Evolutionary conservation across 2,797 vertebrate species (phyloP), one percentile per base, ranked within the genome.

Genomic region (Platalea minor): DNA sequence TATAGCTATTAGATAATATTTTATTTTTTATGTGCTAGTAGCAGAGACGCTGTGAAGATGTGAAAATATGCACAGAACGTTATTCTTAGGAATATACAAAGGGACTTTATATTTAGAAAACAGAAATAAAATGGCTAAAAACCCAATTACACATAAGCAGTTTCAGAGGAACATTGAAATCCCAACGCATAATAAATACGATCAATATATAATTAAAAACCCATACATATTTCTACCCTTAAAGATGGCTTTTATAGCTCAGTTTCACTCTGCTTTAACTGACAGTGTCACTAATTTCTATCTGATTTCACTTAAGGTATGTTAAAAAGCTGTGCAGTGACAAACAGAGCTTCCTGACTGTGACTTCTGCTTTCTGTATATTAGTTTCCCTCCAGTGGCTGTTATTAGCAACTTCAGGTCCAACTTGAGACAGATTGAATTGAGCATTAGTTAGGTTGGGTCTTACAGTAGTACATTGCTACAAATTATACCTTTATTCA

Each of bases 301-400:
- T 56, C 41, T 75, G 26, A 64, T 93, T 68, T 87, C 4, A 50
- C 16, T 67, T 67, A 50, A 72, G 8, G 15, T 54, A 1, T 45
- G 17, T 70, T 50, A 31, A 54, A 88, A 46, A 77, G 17, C 39
- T 56, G 14, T 39, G 33, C 43, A 23, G 46, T 75, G 60, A 41
- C 31, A 81, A 78, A 21, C 16, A 73, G 69, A 88, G 26, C 33
- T 81, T 81, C 33, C 26, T 81, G 35, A 4, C 23, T 46, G 10
- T 11, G 25, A 37, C 35, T 84, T 93, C 39, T 91, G 28, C 28
- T 93, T 70, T 74, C 33, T 61, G 28, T 68, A 23, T 43, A 54
- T 83, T 75, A 54, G 75, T 92, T 95, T 95, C 95, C 92, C 79
- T 94, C 92, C 78, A 94, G 95, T 88, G 92, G 69, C 61, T 16